Conservation (phyloP, 2,113 vertebrate genomes). For the Ammospiza caudacuta region DNA sequence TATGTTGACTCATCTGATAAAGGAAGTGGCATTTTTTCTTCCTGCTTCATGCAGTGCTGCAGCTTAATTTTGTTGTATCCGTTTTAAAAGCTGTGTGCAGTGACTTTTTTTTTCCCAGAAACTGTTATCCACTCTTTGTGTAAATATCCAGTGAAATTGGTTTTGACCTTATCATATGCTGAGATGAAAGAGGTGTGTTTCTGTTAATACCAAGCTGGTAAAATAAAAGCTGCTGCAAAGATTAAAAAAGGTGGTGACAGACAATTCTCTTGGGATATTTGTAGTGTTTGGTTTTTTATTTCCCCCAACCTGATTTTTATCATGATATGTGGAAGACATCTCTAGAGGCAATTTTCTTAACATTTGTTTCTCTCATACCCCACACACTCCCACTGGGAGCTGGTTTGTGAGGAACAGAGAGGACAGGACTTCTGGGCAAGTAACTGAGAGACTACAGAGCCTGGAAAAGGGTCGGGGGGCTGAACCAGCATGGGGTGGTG, state of each 20-base stretch:
- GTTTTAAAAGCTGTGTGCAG: neutral
- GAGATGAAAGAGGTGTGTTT: neutral
- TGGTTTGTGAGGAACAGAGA: neutral
- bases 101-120: neutral
- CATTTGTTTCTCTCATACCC: neutral
- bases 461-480: neutral
- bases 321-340: neutral
- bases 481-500: rapidly evolving
- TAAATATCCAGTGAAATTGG: neutral
- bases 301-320: neutral
- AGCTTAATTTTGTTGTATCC: neutral
- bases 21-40: neutral
- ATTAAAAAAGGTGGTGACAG: neutral
- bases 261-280: neutral
- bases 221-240: neutral
- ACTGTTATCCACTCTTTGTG: neutral
- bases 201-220: neutral
- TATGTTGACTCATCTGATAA: neutral
- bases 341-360: neutral
- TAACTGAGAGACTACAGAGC: neutral
- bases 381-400: neutral
- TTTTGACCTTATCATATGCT: neutral
- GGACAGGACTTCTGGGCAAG: neutral
- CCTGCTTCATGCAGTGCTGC: neutral
- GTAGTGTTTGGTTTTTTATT: neutral